Evolutionary conservation across 2,113 vertebrate genomes (phyloP), one percentile per base, ranked within the genome.

Genomic region (Ictalurus punctatus): DNA sequence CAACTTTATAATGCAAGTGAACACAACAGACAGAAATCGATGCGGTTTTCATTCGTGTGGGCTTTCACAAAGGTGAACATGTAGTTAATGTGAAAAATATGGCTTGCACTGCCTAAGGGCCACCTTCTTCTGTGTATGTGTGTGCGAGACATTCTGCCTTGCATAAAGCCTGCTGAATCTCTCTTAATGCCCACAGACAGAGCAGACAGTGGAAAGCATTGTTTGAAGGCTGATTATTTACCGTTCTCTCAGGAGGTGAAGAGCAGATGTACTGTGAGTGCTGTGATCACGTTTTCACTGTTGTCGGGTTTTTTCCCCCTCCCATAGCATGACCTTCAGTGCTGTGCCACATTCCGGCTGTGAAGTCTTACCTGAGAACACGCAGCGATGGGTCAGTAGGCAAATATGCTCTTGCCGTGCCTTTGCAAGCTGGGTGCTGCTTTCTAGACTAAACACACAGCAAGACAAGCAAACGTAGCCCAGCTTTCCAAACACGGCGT

Each of bases 361-460:
- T 84, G 9, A 69, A 74, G 76, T 88, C 69, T 88, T 48, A 90
- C 90, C 90, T 88, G 79, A 86, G 87, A 83, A 37, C 87, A 79
- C 79, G 52, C 87, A 82, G 82, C 30, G 85, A 90, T 85, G 89
- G 89, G 82, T 90, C 89, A 86, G 81, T 59, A 83, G 76, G 84
- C 91, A 90, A 86, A 89, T 87, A 90, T 85, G 85, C 76, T 84
- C 67, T 87, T 16, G 71, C 61, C 40, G 87, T 37, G 58, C 83
- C 79, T 86, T 83, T 84, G 67, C 67, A 76, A 80, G 84, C 59
- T 56, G 87, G 89, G 87, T 90, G 84, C 61, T 23, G n/a, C 61
- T 89, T 69, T 89, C 85, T 88, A 96, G 94, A 93, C 94, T 94
- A 94, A 95, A 95, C 93, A 93, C 91, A 83, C 56, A 90, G 91